These are phyloP conservation scores for Eilema depressum DNA, from an alignment of 2,888 invertebrate species.

Conservation along the genomic window DNA sequence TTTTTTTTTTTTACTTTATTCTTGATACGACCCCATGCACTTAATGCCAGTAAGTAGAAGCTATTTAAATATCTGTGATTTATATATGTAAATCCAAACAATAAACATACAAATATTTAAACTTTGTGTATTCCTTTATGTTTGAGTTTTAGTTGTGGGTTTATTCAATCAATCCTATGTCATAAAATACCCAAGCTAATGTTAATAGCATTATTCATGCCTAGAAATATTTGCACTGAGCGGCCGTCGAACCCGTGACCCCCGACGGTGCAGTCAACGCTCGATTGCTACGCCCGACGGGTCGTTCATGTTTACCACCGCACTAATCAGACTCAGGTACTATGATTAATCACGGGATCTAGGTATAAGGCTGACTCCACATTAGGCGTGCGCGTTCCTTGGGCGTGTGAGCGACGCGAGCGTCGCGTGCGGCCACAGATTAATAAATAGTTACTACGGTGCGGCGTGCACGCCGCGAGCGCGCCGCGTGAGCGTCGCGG, in stretches of 20 bases:
- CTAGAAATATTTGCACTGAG: neutral
- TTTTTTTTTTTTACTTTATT: no score
- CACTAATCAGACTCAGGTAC: neutral
- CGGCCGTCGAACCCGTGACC: neutral
- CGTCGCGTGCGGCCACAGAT: no score
- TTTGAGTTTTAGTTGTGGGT: neutral
- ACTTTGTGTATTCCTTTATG: neutral
- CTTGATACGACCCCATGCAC: no score
- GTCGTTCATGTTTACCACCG: neutral
- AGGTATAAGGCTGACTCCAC: no score
- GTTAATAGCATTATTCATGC: neutral
- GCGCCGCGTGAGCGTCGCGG: no score
- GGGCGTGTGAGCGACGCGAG: no score
- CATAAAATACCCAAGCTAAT: neutral
- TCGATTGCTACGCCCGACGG: neutral
- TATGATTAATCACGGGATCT: neutral
- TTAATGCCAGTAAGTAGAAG: no score
- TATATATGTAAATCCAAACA: neutral
- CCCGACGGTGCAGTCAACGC: constrained; percentile 4
- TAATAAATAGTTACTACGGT: no score
- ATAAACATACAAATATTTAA: neutral
- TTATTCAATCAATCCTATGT: neutral
- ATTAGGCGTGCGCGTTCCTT: no score
- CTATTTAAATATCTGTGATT: no score
- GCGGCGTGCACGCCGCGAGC: no score